phyloP scores from a whole-genome alignment of 2,888 invertebrate genomes.

The Stenoptilia bipunctidactyla region DNA sequence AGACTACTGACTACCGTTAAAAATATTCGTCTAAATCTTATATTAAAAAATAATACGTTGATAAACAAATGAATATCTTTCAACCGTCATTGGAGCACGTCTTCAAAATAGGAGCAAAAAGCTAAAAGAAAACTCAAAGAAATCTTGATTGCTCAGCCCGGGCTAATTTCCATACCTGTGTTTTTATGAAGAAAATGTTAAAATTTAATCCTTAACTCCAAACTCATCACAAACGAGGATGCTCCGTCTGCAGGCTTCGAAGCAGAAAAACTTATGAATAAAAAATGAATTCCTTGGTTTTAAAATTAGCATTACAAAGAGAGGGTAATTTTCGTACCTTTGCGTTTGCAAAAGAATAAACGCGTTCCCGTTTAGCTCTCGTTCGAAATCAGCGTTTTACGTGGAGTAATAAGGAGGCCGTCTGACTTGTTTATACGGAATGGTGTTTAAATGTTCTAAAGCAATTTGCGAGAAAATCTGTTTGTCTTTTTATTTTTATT shows the following conservation, averaged over 20 bases:
- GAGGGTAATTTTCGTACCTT: slow-evolving; percentile 66
- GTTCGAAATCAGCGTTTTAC: slow-evolving; percentile 49
- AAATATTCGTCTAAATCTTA: too few species aligned
- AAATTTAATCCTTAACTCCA: slow-evolving; percentile 26
- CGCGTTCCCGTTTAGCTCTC: slow-evolving; percentile 53
- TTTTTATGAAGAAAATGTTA: background rate
- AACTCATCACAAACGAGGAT: slow-evolving; percentile 56
- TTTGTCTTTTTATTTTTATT: too few species aligned
- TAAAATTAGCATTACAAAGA: slow-evolving; percentile 70
- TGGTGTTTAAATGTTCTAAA: too few species aligned
- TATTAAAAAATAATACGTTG: too few species aligned
- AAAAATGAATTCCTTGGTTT: slow-evolving; percentile 70
- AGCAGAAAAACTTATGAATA: slow-evolving; percentile 70
- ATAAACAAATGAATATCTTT: too few species aligned
- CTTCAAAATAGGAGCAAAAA: too few species aligned
- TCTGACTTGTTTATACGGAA: too few species aligned
- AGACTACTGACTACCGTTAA: too few species aligned
- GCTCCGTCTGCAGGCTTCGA: slow-evolving; percentile 59
- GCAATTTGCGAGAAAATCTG: too few species aligned
- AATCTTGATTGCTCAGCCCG: background rate
- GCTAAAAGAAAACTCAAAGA: too few species aligned
- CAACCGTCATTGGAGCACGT: too few species aligned
- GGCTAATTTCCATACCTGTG: background rate
- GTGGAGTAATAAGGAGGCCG: slow-evolving; percentile 14
- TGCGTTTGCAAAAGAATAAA: slow-evolving; percentile 56